These are phyloP conservation scores for Oryzias javanicus DNA, from an alignment of 2,113 vertebrate genomes.

Conservation along the genomic window DNA sequence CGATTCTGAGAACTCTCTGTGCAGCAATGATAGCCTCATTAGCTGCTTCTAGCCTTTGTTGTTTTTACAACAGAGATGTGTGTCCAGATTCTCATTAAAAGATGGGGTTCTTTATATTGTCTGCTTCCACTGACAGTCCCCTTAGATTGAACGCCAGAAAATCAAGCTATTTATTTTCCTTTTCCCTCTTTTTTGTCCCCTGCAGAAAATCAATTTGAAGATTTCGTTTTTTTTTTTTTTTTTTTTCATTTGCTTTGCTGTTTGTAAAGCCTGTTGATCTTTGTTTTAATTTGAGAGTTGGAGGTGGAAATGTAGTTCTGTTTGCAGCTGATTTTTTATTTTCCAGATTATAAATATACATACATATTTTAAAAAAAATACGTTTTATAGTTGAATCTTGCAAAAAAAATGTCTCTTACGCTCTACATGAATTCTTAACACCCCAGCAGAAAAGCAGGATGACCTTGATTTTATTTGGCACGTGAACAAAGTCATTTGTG, in stretches of 20 bases:
- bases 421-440: conserved; percentile 42
- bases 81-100: conserved; percentile 78
- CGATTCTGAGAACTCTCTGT: conserved; percentile 64
- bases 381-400: not conserved
- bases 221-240: conserved; percentile 30
- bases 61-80: conserved; percentile 76
- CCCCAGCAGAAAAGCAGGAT: conserved; percentile 45
- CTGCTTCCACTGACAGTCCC: conserved; percentile 63
- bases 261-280: conserved; percentile 55
- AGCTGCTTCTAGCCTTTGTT: conserved; percentile 76
- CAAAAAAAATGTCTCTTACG: not conserved
- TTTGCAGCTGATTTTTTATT: too few relatives aligned
- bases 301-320: conserved; percentile 21
- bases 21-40: conserved; percentile 78
- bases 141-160: conserved; percentile 72
- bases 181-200: conserved; percentile 49
- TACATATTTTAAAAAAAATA: too few relatives aligned
- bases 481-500: conserved; percentile 68
- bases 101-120: conserved; percentile 70
- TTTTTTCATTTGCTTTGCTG: conserved; percentile 33
- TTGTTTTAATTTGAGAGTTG: conserved; percentile 36
- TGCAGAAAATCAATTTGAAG: conserved; percentile 66
- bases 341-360: too few relatives aligned
- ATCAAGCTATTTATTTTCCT: conserved; percentile 65
- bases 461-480: conserved; percentile 75